Conservation (phyloP, 2,888 invertebrate genomes). For the Agrotis clavis region DNA sequence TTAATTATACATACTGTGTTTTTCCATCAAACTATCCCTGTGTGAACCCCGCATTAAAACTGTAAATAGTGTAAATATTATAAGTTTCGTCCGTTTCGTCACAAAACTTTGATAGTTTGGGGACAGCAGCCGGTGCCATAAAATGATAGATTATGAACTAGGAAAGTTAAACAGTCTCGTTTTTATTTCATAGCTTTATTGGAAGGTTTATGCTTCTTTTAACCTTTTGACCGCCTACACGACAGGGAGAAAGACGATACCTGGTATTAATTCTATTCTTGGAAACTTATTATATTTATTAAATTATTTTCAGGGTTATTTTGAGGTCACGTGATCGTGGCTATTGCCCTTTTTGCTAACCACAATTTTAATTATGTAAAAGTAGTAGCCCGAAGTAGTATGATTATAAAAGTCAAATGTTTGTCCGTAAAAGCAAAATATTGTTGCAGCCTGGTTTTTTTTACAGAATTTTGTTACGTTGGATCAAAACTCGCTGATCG, state of each 20-base stretch:
- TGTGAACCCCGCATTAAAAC: constrained; percentile 20
- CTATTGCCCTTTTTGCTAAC: background rate
- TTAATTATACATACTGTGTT: background rate
- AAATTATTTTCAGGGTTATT: background rate
- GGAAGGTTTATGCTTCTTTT: constrained; percentile 22
- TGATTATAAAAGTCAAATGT: background rate
- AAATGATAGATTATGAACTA: constrained; percentile 44
- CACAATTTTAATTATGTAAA: background rate
- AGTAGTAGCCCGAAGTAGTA: background rate
- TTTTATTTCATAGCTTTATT: constrained; percentile 19
- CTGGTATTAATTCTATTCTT: background rate
- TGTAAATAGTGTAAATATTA: constrained; percentile 50
- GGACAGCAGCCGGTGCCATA: constrained; percentile 40
- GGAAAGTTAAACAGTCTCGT: constrained; percentile 31
- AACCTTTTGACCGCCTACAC: constrained; percentile 21
- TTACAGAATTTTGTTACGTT: too few species aligned
- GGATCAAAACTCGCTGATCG: background rate
- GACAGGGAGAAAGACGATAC: background rate
- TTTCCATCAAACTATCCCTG: background rate
- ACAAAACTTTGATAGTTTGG: constrained; percentile 55
- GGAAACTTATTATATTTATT: background rate
- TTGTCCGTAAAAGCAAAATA: background rate
- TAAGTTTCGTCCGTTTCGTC: constrained; percentile 35
- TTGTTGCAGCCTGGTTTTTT: too few species aligned
- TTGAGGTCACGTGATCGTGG: background rate